Conservation (phyloP, 2,888 invertebrate genomes). For the Plebejus argus region DNA sequence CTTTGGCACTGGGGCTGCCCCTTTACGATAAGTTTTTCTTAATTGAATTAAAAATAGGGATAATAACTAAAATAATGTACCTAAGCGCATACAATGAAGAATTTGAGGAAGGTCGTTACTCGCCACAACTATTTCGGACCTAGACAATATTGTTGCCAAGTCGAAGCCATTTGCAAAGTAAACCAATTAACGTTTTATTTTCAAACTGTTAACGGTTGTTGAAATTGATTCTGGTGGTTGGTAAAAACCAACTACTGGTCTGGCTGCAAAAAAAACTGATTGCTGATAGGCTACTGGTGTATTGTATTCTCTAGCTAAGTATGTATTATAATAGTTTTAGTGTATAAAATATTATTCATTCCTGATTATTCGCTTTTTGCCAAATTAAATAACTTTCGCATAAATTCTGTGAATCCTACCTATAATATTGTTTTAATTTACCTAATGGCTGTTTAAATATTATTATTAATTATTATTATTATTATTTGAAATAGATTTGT, state of each 20-base stretch:
- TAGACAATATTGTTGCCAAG: background rate
- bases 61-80: background rate
- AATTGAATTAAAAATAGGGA: background rate
- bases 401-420: too few species aligned
- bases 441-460: too few species aligned
- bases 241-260: too few species aligned
- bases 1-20: background rate
- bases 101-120: conserved; percentile 10
- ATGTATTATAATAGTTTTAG: too few species aligned
- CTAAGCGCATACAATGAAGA: background rate
- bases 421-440: too few species aligned
- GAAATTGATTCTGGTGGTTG: too few species aligned
- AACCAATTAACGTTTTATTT: background rate
- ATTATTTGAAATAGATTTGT: too few species aligned
- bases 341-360: too few species aligned
- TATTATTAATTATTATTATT: too few species aligned
- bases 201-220: conserved; percentile 14
- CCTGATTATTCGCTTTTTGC: too few species aligned
- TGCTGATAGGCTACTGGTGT: background rate
- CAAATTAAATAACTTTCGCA: too few species aligned
- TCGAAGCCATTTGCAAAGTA: background rate
- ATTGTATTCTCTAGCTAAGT: too few species aligned
- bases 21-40: background rate
- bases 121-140: background rate
- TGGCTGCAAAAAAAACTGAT: background rate